A percentile compares a stretch with the other conserved stretches of the same genome.
Conservation (phyloP, 2,113 vertebrate species). For the Chauna torquata region DNA sequence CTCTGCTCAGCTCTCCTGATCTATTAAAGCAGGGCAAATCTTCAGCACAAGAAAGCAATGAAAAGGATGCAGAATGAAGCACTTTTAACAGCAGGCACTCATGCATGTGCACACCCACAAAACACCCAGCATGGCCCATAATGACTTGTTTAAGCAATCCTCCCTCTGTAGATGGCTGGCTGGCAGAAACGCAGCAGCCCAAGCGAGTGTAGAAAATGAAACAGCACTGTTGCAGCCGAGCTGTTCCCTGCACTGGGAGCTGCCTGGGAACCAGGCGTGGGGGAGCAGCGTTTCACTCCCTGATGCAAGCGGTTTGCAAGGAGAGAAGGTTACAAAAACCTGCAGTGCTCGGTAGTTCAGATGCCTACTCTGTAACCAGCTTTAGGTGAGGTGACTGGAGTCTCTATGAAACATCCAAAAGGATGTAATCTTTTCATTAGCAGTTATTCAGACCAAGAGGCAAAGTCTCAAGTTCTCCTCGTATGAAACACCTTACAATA, state of each 20-base stretch:
- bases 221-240: not conserved
- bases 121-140: fast-evolving
- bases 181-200: not conserved
- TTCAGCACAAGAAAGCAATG: not conserved
- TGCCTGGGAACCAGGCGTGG: not conserved
- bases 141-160: fast-evolving
- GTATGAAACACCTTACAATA: not conserved
- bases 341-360: fast-evolving
- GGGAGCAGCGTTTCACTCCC: not conserved
- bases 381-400: not conserved
- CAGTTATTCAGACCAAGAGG: not conserved
- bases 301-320: not conserved
- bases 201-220: not conserved
- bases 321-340: not conserved
- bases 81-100: not conserved
- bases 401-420: not conserved
- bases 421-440: not conserved
- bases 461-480: not conserved
- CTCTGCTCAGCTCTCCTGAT: not conserved
- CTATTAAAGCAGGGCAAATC: not conserved
- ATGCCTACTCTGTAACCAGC: not conserved
- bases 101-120: fast-evolving
- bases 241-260: not conserved
- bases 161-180: not conserved
- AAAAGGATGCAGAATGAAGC: not conserved